A percentile compares a stretch with the other conserved stretches of the same genome.
Evolutionary conservation across 2,797 vertebrate species (phyloP).

Genomic region (Galago senegalensis): DNA sequence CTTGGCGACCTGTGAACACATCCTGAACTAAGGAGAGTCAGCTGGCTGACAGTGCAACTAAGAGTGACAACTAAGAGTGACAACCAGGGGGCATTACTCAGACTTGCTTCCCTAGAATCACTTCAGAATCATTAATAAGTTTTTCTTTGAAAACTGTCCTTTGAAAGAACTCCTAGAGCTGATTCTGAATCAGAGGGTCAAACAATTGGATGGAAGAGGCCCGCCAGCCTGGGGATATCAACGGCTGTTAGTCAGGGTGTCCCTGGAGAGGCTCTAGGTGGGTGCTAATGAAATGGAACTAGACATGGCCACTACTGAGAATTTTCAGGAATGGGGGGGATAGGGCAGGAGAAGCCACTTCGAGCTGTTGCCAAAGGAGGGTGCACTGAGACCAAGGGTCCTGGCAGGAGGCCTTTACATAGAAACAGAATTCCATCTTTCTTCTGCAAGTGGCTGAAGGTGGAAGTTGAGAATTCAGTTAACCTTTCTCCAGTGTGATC

Average conservation of each 20-base stretch:
- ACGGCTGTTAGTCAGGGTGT: background rate
- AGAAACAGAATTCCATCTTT: constrained; percentile 30
- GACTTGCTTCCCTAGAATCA: background rate
- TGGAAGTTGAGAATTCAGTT: constrained; percentile 14
- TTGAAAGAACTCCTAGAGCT: background rate
- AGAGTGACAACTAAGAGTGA: background rate
- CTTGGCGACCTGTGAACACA: constrained; percentile 43
- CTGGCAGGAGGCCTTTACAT: background rate
- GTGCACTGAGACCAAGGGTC: background rate
- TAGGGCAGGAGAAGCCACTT: background rate
- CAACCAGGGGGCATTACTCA: background rate
- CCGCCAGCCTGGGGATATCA: background rate
- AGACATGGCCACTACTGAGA: background rate
- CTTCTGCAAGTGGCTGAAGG: background rate
- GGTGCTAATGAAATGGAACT: background rate
- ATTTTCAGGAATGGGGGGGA: background rate
- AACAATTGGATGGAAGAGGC: background rate
- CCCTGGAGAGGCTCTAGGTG: background rate
- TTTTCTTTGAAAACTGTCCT: constrained; percentile 30
- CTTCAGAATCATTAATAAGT: background rate
- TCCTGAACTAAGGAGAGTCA: background rate
- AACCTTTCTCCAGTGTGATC: background rate
- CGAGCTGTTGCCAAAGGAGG: background rate
- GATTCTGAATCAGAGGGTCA: constrained; percentile 2
- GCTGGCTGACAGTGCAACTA: background rate